Evolutionary conservation across 2,113 vertebrate genomes (phyloP).

Genomic region (Paracanthobrama guichenoti): DNA sequence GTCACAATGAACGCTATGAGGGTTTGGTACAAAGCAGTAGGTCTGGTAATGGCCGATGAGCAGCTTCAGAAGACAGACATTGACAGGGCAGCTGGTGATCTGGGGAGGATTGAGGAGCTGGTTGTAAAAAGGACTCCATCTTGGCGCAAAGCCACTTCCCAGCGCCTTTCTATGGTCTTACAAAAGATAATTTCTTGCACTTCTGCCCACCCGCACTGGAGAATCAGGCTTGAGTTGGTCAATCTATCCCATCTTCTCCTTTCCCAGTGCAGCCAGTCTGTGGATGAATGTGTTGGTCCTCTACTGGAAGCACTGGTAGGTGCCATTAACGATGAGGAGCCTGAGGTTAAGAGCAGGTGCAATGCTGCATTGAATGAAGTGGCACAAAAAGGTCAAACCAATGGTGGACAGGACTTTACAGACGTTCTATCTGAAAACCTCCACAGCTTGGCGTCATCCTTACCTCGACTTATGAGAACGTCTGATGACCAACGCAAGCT

Average conservation of each 20-base stretch:
- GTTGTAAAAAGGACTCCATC: constrained; percentile 77
- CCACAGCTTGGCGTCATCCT: constrained; percentile 82
- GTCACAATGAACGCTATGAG: constrained; percentile 79
- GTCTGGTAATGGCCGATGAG: constrained; percentile 83
- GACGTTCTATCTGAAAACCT: constrained; percentile 89
- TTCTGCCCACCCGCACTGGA: constrained; percentile 89
- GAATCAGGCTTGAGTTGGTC: constrained; percentile 82
- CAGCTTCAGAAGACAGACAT: constrained; percentile 71
- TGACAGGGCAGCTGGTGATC: constrained; percentile 52
- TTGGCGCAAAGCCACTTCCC: constrained; percentile 82
- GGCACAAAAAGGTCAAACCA: constrained; percentile 68
- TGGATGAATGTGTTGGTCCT: constrained; percentile 75
- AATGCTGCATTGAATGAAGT: constrained; percentile 68
- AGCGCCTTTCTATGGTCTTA: constrained; percentile 79
- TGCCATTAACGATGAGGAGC: constrained; percentile 82
- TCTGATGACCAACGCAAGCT: constrained; percentile 86
- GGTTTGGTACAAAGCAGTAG: constrained; percentile 78
- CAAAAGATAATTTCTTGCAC: constrained; percentile 80
- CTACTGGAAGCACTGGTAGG: constrained; percentile 87
- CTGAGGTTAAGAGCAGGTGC: constrained; percentile 78
- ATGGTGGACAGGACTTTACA: constrained; percentile 73
- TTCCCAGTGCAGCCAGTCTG: constrained; percentile 75
- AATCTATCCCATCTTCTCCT: constrained; percentile 79
- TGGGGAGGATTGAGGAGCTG: constrained; percentile 75
- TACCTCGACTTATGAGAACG: constrained; percentile 90